These are phyloP conservation scores for Diacarnus erythraeanus DNA, from an alignment of 37 sponge, comb jelly and placozoan species.

Conservation along the genomic window DNA sequence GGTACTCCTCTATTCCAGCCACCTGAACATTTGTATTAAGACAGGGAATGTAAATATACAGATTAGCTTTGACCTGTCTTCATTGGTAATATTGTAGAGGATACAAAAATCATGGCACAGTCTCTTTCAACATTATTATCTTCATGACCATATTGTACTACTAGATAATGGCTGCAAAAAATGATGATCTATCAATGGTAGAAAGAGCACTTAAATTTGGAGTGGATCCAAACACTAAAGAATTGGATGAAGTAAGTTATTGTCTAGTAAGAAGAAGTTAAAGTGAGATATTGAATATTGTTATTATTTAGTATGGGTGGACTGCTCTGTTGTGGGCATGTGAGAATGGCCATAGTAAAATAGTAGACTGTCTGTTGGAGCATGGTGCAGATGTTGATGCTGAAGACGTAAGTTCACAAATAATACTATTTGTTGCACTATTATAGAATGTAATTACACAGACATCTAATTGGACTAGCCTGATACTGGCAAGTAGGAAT, in stretches of 20 bases:
- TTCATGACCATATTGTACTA: background rate
- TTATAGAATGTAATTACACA: background rate
- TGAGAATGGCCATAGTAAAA: slow-evolving; percentile 1
- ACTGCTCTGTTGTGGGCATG: slow-evolving; percentile 14
- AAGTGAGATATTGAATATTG: background rate
- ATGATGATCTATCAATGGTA: background rate
- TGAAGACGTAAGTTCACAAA: slow-evolving; percentile 8
- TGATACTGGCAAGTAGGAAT: slow-evolving; percentile 9
- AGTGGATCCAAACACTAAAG: background rate
- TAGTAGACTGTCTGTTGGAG: background rate
- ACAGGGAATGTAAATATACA: too few relatives aligned
- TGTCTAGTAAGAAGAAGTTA: background rate
- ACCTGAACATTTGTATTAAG: too few relatives aligned
- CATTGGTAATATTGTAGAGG: background rate
- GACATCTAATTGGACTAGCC: background rate
- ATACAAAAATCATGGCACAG: background rate
- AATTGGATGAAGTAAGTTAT: background rate
- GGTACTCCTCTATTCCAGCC: too few relatives aligned
- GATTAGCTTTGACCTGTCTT: too few relatives aligned
- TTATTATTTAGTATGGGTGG: background rate
- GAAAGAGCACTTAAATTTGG: background rate
- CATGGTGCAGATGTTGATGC: background rate
- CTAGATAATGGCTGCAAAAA: background rate
- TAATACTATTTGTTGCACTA: background rate
- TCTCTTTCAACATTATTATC: background rate